A percentile compares a stretch with the other conserved stretches of the same genome.
Conservation (phyloP, 2,797 vertebrate genomes). For the Clarias laeviceps region DNA sequence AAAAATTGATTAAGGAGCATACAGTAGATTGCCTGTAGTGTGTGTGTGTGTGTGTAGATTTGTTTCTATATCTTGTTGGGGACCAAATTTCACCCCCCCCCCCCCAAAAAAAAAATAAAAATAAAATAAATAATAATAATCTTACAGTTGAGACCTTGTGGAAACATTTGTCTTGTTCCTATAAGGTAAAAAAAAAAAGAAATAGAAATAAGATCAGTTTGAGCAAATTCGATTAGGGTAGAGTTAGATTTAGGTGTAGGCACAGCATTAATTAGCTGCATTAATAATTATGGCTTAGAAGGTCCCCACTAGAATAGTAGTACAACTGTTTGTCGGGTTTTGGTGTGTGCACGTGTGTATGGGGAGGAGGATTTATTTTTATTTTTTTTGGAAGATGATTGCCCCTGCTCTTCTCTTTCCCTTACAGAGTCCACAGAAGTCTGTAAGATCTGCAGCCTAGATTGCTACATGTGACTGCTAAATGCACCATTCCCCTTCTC, state of each 20-base stretch:
- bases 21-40: background rate
- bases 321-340: background rate
- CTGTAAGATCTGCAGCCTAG: constrained; percentile 37
- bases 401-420: constrained; percentile 39
- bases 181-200: background rate
- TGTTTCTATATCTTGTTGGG: background rate
- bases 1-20: background rate
- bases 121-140: too few relatives aligned
- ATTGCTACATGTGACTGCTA: constrained; percentile 26
- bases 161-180: background rate
- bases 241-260: background rate
- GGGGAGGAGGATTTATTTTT: background rate
- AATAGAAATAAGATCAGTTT: background rate
- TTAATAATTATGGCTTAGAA: background rate
- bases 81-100: background rate
- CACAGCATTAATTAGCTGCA: background rate
- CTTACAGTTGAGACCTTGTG: background rate
- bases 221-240: background rate
- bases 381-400: background rate
- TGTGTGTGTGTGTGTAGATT: background rate
- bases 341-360: background rate
- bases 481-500: constrained; percentile 19
- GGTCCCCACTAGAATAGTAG: background rate
- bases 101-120: background rate
- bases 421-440: constrained; percentile 38